Percentiles rank a stretch among this genome's conserved stretches.
Evolutionary conservation across 2,888 invertebrate genomes (phyloP).

Genomic region (Xestia xanthographa): DNA sequence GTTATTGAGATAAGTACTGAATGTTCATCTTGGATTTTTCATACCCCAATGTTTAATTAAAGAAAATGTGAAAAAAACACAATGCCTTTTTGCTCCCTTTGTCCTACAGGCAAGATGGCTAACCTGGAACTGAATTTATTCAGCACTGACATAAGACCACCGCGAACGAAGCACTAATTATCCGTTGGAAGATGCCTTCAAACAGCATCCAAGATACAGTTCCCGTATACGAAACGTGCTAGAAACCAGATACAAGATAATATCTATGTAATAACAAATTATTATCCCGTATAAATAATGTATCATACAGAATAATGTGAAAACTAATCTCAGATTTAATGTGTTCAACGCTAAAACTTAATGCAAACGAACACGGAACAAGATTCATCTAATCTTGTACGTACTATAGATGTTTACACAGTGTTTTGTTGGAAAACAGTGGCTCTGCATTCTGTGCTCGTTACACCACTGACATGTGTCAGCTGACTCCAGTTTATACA

Average conservation of each 20-base stretch:
- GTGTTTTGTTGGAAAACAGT: constrained; percentile 71
- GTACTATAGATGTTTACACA: constrained; percentile 44
- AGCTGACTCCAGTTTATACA: constrained; percentile 71
- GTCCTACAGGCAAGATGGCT: background rate
- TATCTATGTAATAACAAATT: constrained; percentile 45
- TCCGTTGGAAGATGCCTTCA: constrained; percentile 4
- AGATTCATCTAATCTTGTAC: constrained; percentile 51
- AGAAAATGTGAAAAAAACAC: background rate
- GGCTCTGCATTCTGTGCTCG: constrained; percentile 73
- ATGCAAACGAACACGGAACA: constrained; percentile 56
- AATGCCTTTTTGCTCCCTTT: background rate
- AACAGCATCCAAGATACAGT: constrained; percentile 16
- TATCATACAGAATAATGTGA: constrained; percentile 46
- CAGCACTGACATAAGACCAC: background rate
- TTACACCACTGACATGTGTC: constrained; percentile 73
- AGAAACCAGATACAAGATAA: constrained; percentile 43
- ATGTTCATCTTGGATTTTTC: background rate
- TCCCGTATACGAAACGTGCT: constrained; percentile 4
- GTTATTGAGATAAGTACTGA: background rate
- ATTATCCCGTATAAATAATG: constrained; percentile 45
- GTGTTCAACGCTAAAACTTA: constrained; percentile 51
- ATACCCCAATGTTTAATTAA: background rate
- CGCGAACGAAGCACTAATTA: constrained; percentile 15
- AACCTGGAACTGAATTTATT: background rate
- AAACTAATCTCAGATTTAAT: constrained; percentile 48